Evolutionary conservation across 2,113 vertebrate species (phyloP).

Genomic region (Cinclus mexicanus): DNA sequence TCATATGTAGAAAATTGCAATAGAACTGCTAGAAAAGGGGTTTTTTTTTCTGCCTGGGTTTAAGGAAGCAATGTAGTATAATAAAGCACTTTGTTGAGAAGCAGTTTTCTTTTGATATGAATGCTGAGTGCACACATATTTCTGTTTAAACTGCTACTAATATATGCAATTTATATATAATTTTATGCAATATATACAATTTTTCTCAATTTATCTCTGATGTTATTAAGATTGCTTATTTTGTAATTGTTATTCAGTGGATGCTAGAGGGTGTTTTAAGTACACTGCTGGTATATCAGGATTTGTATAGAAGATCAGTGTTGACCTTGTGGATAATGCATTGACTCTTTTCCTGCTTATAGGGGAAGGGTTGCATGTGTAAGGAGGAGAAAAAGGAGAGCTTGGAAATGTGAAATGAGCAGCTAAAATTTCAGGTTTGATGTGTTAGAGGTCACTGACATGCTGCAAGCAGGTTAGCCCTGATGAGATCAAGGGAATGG

Average conservation of each 20-base stretch:
- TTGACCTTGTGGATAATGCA: neutral
- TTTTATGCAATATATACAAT: neutral
- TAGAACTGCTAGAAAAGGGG: neutral
- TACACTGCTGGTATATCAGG: neutral
- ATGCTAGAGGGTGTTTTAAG: neutral
- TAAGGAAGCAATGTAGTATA: neutral
- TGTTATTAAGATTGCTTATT: neutral
- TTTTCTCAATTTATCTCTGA: neutral
- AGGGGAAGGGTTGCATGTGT: neutral
- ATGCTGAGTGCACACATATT: neutral
- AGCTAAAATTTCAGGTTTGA: slow-evolving; percentile 34
- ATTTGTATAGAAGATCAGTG: neutral
- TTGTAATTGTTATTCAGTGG: neutral
- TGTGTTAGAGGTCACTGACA: slow-evolving; percentile 25
- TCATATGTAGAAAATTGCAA: neutral
- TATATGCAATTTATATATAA: neutral
- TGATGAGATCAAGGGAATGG: neutral
- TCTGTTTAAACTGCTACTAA: neutral
- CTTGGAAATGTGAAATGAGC: neutral
- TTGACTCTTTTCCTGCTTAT: neutral
- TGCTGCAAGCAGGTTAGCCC: slow-evolving; percentile 15
- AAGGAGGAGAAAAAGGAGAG: neutral
- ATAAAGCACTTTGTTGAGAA: neutral
- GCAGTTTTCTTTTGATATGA: neutral
- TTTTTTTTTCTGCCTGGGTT: neutral